Evolutionary conservation across 2,888 invertebrate genomes (phyloP), one percentile per base, ranked within the genome.

Genomic region (Drosophila pullipes): DNA sequence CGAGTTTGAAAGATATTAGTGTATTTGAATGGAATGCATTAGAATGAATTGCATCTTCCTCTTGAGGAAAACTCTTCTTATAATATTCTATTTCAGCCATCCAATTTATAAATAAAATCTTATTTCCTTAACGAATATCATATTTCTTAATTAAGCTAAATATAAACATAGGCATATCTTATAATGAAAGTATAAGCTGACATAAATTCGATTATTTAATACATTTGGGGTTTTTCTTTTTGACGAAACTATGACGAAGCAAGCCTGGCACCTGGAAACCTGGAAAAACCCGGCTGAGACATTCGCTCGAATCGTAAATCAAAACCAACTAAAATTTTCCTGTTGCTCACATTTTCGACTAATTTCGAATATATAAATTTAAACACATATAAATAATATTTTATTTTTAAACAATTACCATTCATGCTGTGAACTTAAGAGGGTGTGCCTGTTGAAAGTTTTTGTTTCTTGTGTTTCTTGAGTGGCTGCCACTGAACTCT

Each of bases 401-500:
- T 41, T 5, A 58, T 7, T 13, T 28, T 39, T n/a, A 52, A 61
- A 22, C 18, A 31, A 58, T 62, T 71, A 58, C 33, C 47, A 49
- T 57, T 69, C 49, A 69, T 18, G n/a, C 5, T 44, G 25, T 49
- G 2, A 52, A 28, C 53, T 62, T 44, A 25, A 57, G 59, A n/a
- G 59, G 76, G 41, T 44, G 76, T 41, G 41, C 65, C 47, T 28
- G n/a, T 13, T 65, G 41, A 16, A n/a, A 25, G 35, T 67, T 62
- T 67, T 47, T 28, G 33, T 10, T 30, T 37, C 13, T 57, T 55
- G 50, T 28, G 33, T 10, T 30, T 37, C 16, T 57, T 55, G 50
- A 31, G 54, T 49, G 60, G 60, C 61, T 76, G 75, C 76, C 75
- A 76, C 63, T 71, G 75, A 71, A 73, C 65, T 76, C 60, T 53